phyloP scores from a whole-genome alignment of 2,113 vertebrate genomes.

The Dermatemys mawii region DNA sequence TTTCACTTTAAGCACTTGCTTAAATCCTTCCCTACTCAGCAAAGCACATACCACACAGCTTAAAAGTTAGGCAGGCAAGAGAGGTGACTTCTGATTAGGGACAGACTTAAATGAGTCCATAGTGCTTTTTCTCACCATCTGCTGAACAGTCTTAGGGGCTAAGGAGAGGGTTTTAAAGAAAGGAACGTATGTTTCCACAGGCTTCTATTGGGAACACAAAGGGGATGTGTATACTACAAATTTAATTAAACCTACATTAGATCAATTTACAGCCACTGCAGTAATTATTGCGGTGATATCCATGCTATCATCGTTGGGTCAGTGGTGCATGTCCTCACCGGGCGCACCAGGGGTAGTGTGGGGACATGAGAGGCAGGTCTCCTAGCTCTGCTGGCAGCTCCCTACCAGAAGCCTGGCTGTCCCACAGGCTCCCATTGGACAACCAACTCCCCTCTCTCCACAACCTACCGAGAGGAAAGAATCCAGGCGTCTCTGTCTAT shows the following conservation, averaged over 20 bases:
- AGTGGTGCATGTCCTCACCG: too few relatives aligned
- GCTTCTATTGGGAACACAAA: not conserved
- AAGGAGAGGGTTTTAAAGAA: constrained; percentile 9
- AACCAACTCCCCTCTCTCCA: too few relatives aligned
- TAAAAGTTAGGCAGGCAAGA: not conserved
- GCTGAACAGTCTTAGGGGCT: not conserved
- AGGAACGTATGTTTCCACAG: not conserved
- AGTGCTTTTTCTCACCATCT: not conserved
- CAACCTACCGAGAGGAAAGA: not conserved
- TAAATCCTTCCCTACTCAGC: not conserved
- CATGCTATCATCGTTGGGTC: too few relatives aligned
- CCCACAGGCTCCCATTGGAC: too few relatives aligned
- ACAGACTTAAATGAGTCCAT: constrained; percentile 8
- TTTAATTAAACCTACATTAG: too few relatives aligned
- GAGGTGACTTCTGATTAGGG: not conserved
- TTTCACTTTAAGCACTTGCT: not conserved
- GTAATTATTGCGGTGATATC: too few relatives aligned
- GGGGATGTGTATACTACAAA: too few relatives aligned
- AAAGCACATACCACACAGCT: not conserved
- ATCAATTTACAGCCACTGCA: too few relatives aligned
- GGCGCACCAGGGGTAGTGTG: too few relatives aligned
- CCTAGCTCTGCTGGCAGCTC: too few relatives aligned
- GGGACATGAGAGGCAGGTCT: too few relatives aligned
- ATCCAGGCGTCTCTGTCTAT: not conserved
- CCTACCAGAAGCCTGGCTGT: too few relatives aligned